phyloP scores from a whole-genome alignment of 2,113 vertebrate species.

The Dendropsophus ebraccatus region DNA sequence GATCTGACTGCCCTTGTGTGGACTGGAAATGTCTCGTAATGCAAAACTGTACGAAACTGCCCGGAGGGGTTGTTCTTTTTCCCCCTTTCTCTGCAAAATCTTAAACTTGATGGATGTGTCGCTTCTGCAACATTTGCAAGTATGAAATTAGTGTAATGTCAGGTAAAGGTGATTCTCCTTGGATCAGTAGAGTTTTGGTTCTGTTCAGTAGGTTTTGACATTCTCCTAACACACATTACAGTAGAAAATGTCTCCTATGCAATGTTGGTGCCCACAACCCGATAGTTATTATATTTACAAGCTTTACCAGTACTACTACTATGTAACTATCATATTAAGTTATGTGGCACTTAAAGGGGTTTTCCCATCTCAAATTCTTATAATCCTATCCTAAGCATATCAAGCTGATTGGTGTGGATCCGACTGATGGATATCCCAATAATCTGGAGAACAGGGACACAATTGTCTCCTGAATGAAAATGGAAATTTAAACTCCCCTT shows the following conservation, averaged over 20 bases:
- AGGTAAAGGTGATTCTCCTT: neutral
- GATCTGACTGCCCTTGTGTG: neutral
- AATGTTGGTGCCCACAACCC: neutral
- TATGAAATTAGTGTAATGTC: neutral
- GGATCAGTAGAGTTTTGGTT: neutral
- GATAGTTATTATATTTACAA: neutral
- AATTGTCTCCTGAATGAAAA: too few species aligned
- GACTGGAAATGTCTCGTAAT: neutral
- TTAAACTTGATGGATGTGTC: slow-evolving; percentile 9
- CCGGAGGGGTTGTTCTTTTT: neutral
- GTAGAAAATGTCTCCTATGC: neutral
- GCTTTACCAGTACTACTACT: neutral
- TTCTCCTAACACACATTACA: neutral
- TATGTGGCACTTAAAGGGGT: neutral
- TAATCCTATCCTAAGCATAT: too few species aligned
- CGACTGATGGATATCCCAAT: too few species aligned
- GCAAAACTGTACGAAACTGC: neutral
- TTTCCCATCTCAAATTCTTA: too few species aligned
- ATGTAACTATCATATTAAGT: neutral
- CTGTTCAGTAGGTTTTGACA: neutral
- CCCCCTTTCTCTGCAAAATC: neutral
- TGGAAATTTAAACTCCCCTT: too few species aligned
- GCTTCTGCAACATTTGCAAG: neutral
- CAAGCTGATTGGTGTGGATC: too few species aligned
- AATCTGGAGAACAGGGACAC: too few species aligned